Percentiles rank a stretch among this genome's conserved stretches.
Evolutionary conservation across 2,113 vertebrate genomes (phyloP).

Genomic region (Ctenomys sociabilis): DNA sequence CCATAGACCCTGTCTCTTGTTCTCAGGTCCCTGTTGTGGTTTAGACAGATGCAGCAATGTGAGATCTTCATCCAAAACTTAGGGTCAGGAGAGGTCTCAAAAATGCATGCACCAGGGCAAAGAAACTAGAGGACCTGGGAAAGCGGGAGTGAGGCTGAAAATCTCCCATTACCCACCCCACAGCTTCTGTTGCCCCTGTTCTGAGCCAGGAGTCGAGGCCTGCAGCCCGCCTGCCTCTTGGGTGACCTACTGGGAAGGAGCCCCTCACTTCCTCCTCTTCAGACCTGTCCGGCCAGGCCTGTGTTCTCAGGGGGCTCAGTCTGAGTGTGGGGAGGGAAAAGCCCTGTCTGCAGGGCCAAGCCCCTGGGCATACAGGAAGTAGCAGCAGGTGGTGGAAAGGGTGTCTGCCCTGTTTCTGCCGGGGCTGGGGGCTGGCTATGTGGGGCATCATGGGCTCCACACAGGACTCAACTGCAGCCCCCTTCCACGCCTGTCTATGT

Average conservation of each 20-base stretch:
- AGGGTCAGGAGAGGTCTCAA: not conserved
- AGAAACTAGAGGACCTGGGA: not conserved
- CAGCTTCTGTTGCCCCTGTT: not conserved
- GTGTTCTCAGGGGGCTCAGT: not conserved
- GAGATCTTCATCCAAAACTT: slow-evolving; percentile 16
- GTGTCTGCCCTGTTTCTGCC: not conserved
- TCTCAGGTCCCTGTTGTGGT: not conserved
- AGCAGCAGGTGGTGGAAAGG: not conserved
- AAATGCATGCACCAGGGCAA: not conserved
- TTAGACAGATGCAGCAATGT: slow-evolving; percentile 49
- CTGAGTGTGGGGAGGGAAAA: not conserved
- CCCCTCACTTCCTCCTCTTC: not conserved
- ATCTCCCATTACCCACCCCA: not conserved
- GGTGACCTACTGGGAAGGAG: slow-evolving; percentile 59
- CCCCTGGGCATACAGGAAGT: not conserved
- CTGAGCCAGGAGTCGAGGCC: not conserved
- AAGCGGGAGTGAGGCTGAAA: not conserved
- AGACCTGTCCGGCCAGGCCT: not conserved
- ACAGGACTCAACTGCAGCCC: not conserved
- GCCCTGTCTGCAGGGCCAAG: not conserved
- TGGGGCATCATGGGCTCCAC: not conserved
- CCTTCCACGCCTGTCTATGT: not conserved
- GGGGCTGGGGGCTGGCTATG: not conserved
- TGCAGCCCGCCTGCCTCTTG: not conserved
- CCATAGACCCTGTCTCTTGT: not conserved